Evolutionary conservation across 2,113 vertebrate genomes (phyloP).

Genomic region (Trichomycterus rosablanca): DNA sequence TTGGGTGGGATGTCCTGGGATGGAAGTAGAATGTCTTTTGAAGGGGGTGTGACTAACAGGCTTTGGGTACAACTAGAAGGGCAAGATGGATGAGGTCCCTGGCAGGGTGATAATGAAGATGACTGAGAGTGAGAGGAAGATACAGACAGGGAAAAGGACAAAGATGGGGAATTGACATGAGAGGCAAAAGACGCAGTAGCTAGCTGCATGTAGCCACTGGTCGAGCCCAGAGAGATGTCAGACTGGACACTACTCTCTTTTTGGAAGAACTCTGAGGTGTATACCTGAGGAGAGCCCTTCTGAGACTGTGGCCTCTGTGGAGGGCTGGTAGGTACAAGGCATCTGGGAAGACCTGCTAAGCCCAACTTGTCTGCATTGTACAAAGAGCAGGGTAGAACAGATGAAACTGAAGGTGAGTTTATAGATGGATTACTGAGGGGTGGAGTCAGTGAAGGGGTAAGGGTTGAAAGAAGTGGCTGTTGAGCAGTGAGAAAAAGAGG

Average conservation of each 20-base stretch:
- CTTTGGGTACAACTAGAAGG: slow-evolving; percentile 45
- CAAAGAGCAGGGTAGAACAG: slow-evolving; percentile 47
- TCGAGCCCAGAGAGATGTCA: slow-evolving; percentile 30
- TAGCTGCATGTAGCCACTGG: slow-evolving; percentile 46
- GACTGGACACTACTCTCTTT: slow-evolving; percentile 20
- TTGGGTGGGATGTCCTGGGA: slow-evolving; percentile 52
- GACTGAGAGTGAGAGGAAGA: slow-evolving; percentile 52
- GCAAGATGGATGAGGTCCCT: slow-evolving; percentile 52
- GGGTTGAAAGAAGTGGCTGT: slow-evolving; percentile 52
- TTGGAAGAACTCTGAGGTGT: slow-evolving; percentile 22
- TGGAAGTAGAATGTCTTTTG: slow-evolving; percentile 51
- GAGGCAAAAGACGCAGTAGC: slow-evolving; percentile 52
- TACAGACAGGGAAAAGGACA: slow-evolving; percentile 63
- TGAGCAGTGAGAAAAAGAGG: slow-evolving; percentile 62
- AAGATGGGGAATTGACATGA: slow-evolving; percentile 54
- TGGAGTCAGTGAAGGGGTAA: slow-evolving; percentile 53
- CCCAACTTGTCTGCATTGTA: slow-evolving; percentile 55
- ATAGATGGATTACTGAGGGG: slow-evolving; percentile 46
- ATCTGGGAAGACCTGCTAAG: slow-evolving; percentile 51
- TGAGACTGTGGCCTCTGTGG: slow-evolving; percentile 35
- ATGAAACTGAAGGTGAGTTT: slow-evolving; percentile 12
- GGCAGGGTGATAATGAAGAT: slow-evolving; percentile 58
- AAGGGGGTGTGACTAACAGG: slow-evolving; percentile 45
- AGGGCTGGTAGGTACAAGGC: slow-evolving; percentile 58
- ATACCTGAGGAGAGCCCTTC: slow-evolving; percentile 18